Base-by-base conservation (phyloP, 2,888 invertebrate genomes). In the Nemapogon koenigi region DNA sequence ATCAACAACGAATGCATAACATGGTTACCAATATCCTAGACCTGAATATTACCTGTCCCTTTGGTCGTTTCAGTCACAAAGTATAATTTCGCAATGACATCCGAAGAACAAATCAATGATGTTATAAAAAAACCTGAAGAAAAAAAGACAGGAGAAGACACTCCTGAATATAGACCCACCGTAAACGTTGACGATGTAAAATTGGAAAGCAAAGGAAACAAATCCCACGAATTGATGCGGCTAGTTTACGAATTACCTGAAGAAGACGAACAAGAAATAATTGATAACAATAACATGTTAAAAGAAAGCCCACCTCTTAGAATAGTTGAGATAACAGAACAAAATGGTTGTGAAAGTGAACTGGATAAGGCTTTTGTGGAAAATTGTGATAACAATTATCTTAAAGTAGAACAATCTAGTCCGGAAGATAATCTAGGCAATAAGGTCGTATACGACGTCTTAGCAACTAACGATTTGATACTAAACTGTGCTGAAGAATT, bases 271-370 rank as follows among this genome's bases (percentile, higher is more conserved):
- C 59, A 53, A 36, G 60, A 62, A 38, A 50, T 59, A 39, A 42
- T 41, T 35, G 65, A 65, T 48, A 70, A 67, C 46, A 72, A 69
- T 55, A 71, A 72, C 42, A 75, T 75, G 73, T 52, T 73, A 35
- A 75, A 71, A 55, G 75, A 76, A 37, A 72, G 71, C 57, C 71
- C 73, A 57, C 71, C 76, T 38, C 67, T 78, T 43, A 73, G 69
- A 39, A 73, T 76, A 43, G 64, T 75, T 38, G 73, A 75, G 47
- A 71, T 76, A 44, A 70, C 65, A 37, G 72, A 75, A 62, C 72
- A 70, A 44, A 76, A 78, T 59, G 75, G 76, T 67, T 78, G 75
- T 69, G 75, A 70, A 47, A 52, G 57, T 47, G 67, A 66, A 50
- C 48, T 64, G 47, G 58, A 55, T 46, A 59, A 51, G 48, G 52